Percentiles rank a stretch among this genome's conserved stretches.
These are phyloP conservation scores for Griposia aprilina DNA, from an alignment of 2,888 invertebrate species.

Conservation along the genomic window DNA sequence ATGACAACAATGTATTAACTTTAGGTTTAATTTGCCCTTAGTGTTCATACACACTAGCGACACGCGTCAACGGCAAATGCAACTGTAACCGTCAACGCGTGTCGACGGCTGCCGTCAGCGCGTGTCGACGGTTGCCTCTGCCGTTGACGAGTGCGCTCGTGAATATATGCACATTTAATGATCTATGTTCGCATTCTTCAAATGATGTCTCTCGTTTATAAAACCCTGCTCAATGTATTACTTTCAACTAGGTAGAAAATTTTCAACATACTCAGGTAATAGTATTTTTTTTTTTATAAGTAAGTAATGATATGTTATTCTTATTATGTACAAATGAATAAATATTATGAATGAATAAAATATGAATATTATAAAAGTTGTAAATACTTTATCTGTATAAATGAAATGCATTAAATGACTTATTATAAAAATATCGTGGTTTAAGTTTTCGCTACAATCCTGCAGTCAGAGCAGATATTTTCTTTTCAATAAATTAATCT, in stretches of 20 bases:
- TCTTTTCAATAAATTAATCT: not conserved
- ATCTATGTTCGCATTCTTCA: not conserved
- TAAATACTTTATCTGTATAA: constrained; percentile 51
- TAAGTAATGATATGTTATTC: constrained; percentile 11
- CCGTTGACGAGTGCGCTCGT: too few relatives aligned
- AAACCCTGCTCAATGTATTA: constrained; percentile 4
- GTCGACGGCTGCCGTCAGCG: too few relatives aligned
- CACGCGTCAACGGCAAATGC: too few relatives aligned
- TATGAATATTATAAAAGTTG: constrained; percentile 26
- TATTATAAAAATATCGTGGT: constrained; percentile 31
- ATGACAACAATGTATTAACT: not conserved
- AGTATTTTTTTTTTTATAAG: constrained; percentile 24
- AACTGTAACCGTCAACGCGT: too few relatives aligned
- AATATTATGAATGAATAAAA: constrained; percentile 19
- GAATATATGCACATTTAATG: too few relatives aligned
- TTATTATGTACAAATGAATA: constrained; percentile 38
- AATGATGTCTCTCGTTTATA: not conserved
- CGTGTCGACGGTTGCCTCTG: too few relatives aligned
- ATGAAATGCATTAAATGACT: constrained; percentile 47
- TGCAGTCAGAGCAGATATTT: not conserved
- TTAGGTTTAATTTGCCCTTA: not conserved
- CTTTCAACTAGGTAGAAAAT: constrained; percentile 37
- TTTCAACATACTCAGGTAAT: not conserved
- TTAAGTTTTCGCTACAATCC: not conserved
- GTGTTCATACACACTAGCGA: too few relatives aligned